Percentiles rank a stretch among this genome's conserved stretches.
These are phyloP conservation scores for Trachymyrmex septentrionalis DNA, from an alignment of 1,140 invertebrate genomes.

Conservation along the genomic window DNA sequence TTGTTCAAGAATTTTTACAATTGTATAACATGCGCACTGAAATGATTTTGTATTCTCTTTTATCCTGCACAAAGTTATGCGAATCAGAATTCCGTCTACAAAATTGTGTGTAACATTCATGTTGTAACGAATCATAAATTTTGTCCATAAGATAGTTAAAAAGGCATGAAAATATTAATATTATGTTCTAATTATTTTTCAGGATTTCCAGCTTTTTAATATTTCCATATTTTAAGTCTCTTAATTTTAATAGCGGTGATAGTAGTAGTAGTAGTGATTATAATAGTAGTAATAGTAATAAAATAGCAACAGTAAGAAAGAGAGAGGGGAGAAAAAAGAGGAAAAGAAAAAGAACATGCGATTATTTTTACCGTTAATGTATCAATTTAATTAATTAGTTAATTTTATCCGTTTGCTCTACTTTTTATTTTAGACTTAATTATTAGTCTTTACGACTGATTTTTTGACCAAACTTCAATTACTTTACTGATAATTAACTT, in stretches of 20 bases:
- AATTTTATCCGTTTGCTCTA: no score
- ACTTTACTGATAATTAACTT: not conserved
- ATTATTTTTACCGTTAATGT: no score
- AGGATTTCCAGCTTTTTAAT: not conserved
- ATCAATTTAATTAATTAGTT: no score
- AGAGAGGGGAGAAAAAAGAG: no score
- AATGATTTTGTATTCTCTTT: not conserved
- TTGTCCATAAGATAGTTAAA: not conserved
- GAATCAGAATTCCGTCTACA: not conserved
- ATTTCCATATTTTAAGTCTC: not conserved
- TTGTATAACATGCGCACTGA: not conserved
- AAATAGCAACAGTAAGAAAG: no score
- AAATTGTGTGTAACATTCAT: no score
- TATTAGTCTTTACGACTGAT: not conserved
- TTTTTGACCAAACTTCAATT: not conserved
- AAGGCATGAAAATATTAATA: constrained; percentile 10
- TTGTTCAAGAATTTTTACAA: constrained; percentile 5
- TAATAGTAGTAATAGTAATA: no score
- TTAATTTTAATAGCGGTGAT: not conserved
- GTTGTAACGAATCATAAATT: constrained; percentile 25
- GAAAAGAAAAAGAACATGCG: no score
- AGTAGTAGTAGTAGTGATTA: no score
- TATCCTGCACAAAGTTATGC: not conserved
- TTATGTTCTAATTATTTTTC: not conserved
- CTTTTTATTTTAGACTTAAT: no score